These are phyloP conservation scores for Chrysochloris asiatica DNA, from an alignment of 2,113 vertebrate species.

Conservation along the genomic window DNA sequence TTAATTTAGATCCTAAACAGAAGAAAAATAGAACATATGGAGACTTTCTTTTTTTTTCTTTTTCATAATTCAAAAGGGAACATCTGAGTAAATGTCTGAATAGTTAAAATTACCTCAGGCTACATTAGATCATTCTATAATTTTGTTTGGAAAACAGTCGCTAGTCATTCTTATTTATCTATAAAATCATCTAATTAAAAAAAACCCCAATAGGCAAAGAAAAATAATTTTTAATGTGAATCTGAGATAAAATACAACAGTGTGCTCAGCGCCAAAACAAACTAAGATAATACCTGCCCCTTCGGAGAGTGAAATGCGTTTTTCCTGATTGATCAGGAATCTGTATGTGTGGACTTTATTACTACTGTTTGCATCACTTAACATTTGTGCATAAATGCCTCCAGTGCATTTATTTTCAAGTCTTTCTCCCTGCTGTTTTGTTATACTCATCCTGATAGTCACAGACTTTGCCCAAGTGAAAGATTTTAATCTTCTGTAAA, in stretches of 20 bases:
- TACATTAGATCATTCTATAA: background rate
- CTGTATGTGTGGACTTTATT: background rate
- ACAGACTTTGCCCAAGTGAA: slow-evolving; percentile 22
- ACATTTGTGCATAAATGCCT: background rate
- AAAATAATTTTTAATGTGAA: background rate
- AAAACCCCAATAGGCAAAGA: background rate
- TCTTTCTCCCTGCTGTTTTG: slow-evolving; percentile 33
- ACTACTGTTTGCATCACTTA: background rate
- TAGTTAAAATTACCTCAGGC: background rate
- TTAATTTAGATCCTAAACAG: slow-evolving; percentile 11
- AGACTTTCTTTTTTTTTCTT: background rate
- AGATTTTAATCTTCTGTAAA: slow-evolving; percentile 39
- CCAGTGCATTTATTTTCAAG: background rate
- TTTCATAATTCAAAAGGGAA: background rate
- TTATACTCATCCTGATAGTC: slow-evolving; percentile 2
- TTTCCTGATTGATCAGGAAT: background rate
- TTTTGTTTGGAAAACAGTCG: slow-evolving; percentile 37
- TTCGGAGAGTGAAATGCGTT: background rate
- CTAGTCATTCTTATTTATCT: background rate
- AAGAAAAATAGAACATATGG: background rate
- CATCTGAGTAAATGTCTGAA: background rate
- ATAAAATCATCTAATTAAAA: background rate
- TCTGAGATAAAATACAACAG: background rate
- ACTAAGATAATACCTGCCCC: background rate
- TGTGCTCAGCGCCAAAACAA: slow-evolving; percentile 22